Evolutionary conservation across 2,797 vertebrate species (phyloP), one percentile per base, ranked within the genome.

Genomic region (Loris lydekkerianus): DNA sequence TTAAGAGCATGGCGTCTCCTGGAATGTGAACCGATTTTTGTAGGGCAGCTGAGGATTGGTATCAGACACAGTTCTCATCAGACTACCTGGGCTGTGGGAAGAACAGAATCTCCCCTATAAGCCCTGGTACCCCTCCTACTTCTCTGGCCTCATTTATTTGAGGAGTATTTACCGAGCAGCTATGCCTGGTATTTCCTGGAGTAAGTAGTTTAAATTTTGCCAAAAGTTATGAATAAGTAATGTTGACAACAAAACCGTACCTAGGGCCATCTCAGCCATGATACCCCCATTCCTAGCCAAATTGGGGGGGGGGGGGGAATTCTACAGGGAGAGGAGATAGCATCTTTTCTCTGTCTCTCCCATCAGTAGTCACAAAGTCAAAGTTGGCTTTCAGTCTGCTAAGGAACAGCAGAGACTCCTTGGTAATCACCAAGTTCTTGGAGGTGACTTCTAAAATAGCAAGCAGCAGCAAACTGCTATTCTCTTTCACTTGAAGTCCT

Each of bases 381-480:
- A 87, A 27, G 14, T 90, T 31, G 2, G 75, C 96, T 91, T 40
- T 94, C 92, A 94, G 85, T 78, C 83, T 94, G 67, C 85, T 95
- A 97, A 96, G 91, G 96, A 97, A 56, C 91, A 97, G 97, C 92
- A 95, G 89, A 61, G 96, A 65, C 89, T 95, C 83, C 2, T 20
- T 96, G 97, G 96, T 97, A 97, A 46, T 91, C 94, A 95, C 83
- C 77, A 46, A 56, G 46, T 92, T 94, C 95, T 97, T 80, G 40
- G 56, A 58, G 87, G 81, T 96, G 96, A 96, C 95, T 97, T 98
- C 96, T 84, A 86, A 97, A 97, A 93, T 80, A 92, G 86, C 72
- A 82, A 94, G 89, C 72, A 93, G 97, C 92, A 97, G 96, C 81
- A 90, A 88, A 96, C 93, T 95, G 80, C 72, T 81, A 8, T 37